Conservation (phyloP, 1,140 invertebrate genomes). For the Sitobion miscanthi region DNA sequence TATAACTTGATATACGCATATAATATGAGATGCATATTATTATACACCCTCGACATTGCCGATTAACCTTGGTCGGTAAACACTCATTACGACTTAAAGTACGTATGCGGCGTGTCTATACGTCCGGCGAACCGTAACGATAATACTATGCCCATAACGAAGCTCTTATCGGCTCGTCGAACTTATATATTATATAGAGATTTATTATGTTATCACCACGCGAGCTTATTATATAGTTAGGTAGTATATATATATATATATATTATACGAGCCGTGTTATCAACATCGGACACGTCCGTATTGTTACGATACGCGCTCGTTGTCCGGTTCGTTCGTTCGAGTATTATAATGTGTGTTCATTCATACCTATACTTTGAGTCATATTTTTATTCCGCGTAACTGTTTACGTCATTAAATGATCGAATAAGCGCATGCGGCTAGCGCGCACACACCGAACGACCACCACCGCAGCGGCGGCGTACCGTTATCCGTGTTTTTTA, state of each 20-base stretch:
- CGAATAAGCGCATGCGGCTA: slow-evolving; percentile 1
- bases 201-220: not conserved
- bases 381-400: not conserved
- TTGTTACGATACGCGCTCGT: not conserved
- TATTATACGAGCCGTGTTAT: not conserved
- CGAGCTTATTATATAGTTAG: not conserved
- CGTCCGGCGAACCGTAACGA: not conserved
- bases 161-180: not conserved
- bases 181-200: not conserved
- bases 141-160: not conserved
- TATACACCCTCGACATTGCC: not conserved
- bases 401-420: slow-evolving; percentile 32
- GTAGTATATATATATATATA: not conserved
- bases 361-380: slow-evolving; percentile 22
- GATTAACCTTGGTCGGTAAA: not conserved
- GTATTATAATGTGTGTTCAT: not conserved
- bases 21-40: not conserved
- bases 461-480: not conserved
- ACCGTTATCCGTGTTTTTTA: slow-evolving; percentile 43
- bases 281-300: not conserved
- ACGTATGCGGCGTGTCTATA: not conserved
- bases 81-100: not conserved
- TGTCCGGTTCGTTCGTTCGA: not conserved
- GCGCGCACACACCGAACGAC: not conserved
- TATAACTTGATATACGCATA: not conserved